phyloP scores from a whole-genome alignment of 1,140 invertebrate species.

The Pseudoatta argentina region DNA sequence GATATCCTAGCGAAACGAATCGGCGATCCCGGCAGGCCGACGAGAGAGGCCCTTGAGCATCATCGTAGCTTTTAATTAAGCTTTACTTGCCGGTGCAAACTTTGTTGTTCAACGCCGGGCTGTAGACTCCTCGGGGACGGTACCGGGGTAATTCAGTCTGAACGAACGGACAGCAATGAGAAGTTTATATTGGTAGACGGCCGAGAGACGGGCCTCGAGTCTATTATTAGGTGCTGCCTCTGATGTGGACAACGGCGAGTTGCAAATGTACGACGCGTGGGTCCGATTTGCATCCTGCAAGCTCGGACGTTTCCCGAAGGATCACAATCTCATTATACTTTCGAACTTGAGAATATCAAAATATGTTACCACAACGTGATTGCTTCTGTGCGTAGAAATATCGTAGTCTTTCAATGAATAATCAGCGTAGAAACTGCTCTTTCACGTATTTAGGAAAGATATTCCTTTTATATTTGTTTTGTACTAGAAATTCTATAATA shows the following conservation, averaged over 20 bases:
- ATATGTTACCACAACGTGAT: not conserved
- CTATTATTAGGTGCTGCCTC: constrained; percentile 73
- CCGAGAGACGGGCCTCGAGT: constrained; percentile 61
- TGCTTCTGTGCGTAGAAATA: not conserved
- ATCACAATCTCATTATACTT: constrained; percentile 42
- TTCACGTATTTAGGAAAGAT: not conserved
- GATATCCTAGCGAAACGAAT: constrained; percentile 69
- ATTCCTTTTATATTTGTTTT: not conserved
- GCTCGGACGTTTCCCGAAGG: constrained; percentile 49
- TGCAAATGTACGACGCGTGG: constrained; percentile 7
- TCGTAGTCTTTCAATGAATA: not conserved
- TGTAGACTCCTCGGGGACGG: constrained; percentile 71
- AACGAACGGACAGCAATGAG: constrained; percentile 72
- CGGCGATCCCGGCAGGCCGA: constrained; percentile 30
- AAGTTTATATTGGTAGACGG: constrained; percentile 77
- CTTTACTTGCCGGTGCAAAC: constrained; percentile 75
- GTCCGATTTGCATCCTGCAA: constrained; percentile 48
- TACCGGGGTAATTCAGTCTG: constrained; percentile 73
- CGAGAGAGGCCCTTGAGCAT: constrained; percentile 74
- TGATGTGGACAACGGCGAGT: constrained; percentile 33
- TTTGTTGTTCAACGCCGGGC: constrained; percentile 74
- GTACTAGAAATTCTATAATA: not conserved
- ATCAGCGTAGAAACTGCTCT: not conserved
- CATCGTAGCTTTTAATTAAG: constrained; percentile 79
- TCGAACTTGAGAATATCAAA: constrained; percentile 20